Conservation (phyloP, 2,113 vertebrate genomes). For the Caloenas nicobarica region DNA sequence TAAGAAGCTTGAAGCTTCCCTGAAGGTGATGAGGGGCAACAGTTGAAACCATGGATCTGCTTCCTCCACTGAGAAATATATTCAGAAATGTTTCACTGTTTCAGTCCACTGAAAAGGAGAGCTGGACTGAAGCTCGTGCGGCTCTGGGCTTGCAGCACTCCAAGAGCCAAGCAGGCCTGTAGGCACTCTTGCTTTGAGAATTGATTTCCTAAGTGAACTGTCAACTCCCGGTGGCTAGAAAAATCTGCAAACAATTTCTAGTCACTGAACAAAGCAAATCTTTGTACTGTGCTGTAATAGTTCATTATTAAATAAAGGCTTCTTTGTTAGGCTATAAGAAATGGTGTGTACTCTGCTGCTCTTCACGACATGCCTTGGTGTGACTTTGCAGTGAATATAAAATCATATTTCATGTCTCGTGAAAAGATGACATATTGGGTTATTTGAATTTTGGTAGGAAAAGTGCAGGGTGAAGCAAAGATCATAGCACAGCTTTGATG, state of each 20-base stretch:
- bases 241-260: conserved; percentile 70
- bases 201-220: conserved; percentile 48
- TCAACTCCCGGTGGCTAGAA: conserved; percentile 46
- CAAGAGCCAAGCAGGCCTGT: background rate
- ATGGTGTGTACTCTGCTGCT: background rate
- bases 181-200: conserved; percentile 24
- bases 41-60: background rate
- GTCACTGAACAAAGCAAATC: conserved; percentile 56
- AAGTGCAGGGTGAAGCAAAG: background rate
- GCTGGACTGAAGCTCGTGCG: background rate
- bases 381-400: conserved; percentile 5
- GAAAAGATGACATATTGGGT: background rate
- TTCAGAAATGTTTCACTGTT: background rate
- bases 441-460: background rate
- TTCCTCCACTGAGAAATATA: background rate
- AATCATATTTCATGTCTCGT: background rate
- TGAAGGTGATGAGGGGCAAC: background rate
- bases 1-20: background rate
- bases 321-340: conserved; percentile 40
- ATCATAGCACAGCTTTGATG: background rate
- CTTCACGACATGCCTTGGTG: background rate
- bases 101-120: background rate
- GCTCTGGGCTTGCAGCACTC: background rate
- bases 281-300: conserved; percentile 49
- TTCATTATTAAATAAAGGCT: conserved; percentile 43